Conservation (phyloP, 2,113 vertebrate species). For the Ammospiza caudacuta region DNA sequence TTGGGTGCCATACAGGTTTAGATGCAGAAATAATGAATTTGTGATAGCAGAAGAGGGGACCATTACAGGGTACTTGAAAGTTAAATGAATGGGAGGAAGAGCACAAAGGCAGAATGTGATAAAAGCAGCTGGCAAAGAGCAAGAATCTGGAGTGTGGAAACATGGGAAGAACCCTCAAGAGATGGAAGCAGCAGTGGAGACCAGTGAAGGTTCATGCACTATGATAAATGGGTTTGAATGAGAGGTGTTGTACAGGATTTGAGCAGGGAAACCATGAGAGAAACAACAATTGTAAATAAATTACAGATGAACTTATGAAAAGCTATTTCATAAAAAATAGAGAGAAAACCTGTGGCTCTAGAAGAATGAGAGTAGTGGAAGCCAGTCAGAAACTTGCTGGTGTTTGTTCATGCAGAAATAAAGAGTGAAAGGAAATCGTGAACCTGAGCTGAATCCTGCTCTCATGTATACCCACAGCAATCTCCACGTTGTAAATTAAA, state of each 20-base stretch:
- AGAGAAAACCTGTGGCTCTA: not conserved
- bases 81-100: not conserved
- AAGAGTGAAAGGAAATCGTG: not conserved
- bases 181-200: not conserved
- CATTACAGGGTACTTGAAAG: not conserved
- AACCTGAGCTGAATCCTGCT: not conserved
- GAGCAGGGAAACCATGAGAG: not conserved
- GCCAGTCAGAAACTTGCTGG: not conserved
- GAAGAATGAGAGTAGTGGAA: not conserved
- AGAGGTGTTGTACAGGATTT: not conserved
- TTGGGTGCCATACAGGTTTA: not conserved
- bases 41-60: not conserved
- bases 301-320: not conserved
- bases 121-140: not conserved
- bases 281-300: not conserved
- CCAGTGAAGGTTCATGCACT: not conserved
- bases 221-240: fast-evolving
- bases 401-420: conserved; percentile 27
- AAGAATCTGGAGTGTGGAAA: not conserved
- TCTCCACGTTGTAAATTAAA: not conserved
- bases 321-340: not conserved
- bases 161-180: not conserved
- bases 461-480: not conserved
- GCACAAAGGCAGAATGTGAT: not conserved
- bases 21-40: not conserved